Evolutionary conservation across 2,888 invertebrate genomes (phyloP), one percentile per base, ranked within the genome.

Genomic region (Teinopalpus imperialis): DNA sequence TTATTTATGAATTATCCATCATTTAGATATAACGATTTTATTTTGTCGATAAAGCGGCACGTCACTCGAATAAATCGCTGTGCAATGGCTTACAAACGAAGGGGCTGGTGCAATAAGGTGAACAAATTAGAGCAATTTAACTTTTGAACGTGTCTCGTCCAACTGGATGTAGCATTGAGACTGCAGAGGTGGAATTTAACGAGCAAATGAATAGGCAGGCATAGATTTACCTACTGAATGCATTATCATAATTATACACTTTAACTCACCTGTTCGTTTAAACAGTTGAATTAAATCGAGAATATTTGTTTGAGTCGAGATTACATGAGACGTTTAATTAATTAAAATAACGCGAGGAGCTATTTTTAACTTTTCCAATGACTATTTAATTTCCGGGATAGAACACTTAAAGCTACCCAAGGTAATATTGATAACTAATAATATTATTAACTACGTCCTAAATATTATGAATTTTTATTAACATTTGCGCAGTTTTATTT

Each of bases 61-160:
- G 66, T 62, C 81, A 63, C 81, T 81, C 63, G 37, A 46, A 51
- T 44, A 67, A 75, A 79, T 74, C 59, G 66, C 66, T 64, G 67
- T 69, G 77, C 74, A 74, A 59, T 66, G 64, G 72, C 69, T 79
- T 75, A 71, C 62, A 72, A 76, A 70, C 58, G 72, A 67, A 73
- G 73, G 73, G 70, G 65, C 56, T 49, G 56, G 55, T 57, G 81
- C 78, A 82, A 74, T 80, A 80, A 80, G 80, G 74, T 83, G 76
- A 74, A 66, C 76, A 81, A 85, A 86, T 85, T 80, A 85, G 78
- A 75, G 75, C 76, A 80, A 85, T 85, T 86, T 86, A 78, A 82
- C 83, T 81, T 85, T 73, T 70, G 74, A 75, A 76, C 70, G 69
- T 77, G 72, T 77, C 66, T 66, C 63, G 63, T 63, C 56, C 61